Base-by-base conservation (phyloP, 1,140 invertebrate genomes). In the Atopsyche davidsoni region DNA sequence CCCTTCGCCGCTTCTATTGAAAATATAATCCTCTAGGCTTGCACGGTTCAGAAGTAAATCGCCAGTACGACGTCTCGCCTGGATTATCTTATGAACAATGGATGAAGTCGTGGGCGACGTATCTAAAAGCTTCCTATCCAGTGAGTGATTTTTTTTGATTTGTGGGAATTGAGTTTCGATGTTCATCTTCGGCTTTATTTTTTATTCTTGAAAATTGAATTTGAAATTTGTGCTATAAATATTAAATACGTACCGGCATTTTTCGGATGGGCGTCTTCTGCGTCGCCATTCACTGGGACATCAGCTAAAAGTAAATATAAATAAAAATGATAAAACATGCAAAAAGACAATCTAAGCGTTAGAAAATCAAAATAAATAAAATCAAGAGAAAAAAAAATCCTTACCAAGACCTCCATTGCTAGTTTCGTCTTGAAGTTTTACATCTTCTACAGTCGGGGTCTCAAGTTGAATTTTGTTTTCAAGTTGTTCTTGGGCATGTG, bases 401-500 rank as follows among this genome's bases (percentile, higher is more conserved):
- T 65, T 70, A 72, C 66, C 68, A 57, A 67, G 64, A 46, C 65
- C 65, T 53, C 67, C 66, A 53, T 70, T 71, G 56, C 67, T 69
- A 34, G 62, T 66, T 44, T 69, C 69, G 40, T 74, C 69, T 58
- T 72, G 65, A 45, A 66, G 66, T 57, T 72, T 71, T 60, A 64
- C 67, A 60, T 76, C 69, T 67, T 72, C 70, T 43, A 67, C 64
- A 50, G 67, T 69, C 47, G 44, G 55, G 31, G 35, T 50, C 34
- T 53, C 55, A 22, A 68, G 61, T 62, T 69, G 64, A 39, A 69
- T 60, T 51, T 71, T 70, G 61, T 76, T 70, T 64, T 74, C 72
- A 59, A 67, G 69, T 60, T 71, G 66, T 60, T 69, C 68, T 64
- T 75, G 66, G 60, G 63, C 63, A 53, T 64, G 72, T 58, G 77